phyloP scores from a whole-genome alignment of 2,888 invertebrate genomes.

The Gerosis bhagava region DNA sequence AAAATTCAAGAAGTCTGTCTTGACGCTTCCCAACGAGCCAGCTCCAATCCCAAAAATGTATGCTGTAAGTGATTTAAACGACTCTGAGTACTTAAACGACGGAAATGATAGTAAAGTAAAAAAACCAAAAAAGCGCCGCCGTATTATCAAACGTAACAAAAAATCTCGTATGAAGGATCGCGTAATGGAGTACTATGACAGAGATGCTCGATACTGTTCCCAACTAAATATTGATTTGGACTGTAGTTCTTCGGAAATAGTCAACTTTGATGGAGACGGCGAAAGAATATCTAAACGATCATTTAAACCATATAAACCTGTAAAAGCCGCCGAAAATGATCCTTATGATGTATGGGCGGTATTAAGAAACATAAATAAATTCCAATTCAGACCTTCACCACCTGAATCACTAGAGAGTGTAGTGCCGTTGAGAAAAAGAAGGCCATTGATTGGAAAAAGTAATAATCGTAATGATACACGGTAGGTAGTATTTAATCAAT shows the following conservation, averaged over 20 bases:
- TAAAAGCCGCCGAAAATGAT: slow-evolving; percentile 34
- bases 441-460: slow-evolving; percentile 36
- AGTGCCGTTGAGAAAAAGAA: slow-evolving; percentile 43
- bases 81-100: slow-evolving; percentile 56
- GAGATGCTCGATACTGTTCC: slow-evolving; percentile 54
- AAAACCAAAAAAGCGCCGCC: slow-evolving; percentile 48
- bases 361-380: slow-evolving; percentile 61
- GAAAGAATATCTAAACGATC: slow-evolving; percentile 31
- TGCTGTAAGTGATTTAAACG: slow-evolving; percentile 69
- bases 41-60: slow-evolving; percentile 48
- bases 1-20: slow-evolving; percentile 63
- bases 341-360: slow-evolving; percentile 65
- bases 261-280: slow-evolving; percentile 48
- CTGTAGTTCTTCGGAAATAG: slow-evolving; percentile 55
- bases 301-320: slow-evolving; percentile 24
- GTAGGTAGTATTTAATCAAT: slow-evolving; percentile 35
- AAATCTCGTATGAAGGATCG: slow-evolving; percentile 38
- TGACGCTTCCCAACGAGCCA: slow-evolving; percentile 59
- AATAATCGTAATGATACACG: slow-evolving; percentile 48
- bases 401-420: slow-evolving; percentile 56
- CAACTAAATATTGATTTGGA: slow-evolving; percentile 53
- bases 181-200: slow-evolving; percentile 49
- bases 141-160: slow-evolving; percentile 38
- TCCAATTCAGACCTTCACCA: slow-evolving; percentile 61
- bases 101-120: slow-evolving; percentile 33